phyloP scores from a whole-genome alignment of 2,113 vertebrate species.

The Lipotes vexillifer region DNA sequence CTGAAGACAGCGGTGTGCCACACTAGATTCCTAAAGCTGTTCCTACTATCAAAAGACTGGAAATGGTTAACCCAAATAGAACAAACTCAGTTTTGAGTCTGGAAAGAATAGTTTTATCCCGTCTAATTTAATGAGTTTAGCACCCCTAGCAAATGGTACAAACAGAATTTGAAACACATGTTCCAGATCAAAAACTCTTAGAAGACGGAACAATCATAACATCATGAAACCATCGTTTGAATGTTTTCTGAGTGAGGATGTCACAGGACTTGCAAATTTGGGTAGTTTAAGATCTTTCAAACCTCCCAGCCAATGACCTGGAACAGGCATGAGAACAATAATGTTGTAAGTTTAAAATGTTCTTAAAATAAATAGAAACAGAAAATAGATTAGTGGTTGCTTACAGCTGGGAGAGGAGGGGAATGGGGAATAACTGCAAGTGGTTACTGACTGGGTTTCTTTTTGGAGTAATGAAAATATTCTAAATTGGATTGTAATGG shows the following conservation, averaged over 20 bases:
- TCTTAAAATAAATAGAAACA: slow-evolving; percentile 41
- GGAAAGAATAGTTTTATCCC: slow-evolving; percentile 84
- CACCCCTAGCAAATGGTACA: slow-evolving; percentile 66
- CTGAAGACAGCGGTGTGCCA: slow-evolving; percentile 81
- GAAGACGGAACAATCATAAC: slow-evolving; percentile 92
- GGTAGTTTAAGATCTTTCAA: slow-evolving; percentile 59
- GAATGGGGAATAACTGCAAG: not conserved
- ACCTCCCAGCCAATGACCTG: slow-evolving; percentile 69
- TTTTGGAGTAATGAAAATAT: not conserved
- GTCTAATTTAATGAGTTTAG: slow-evolving; percentile 77
- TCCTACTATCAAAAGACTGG: slow-evolving; percentile 78
- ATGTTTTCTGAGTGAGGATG: slow-evolving; percentile 64
- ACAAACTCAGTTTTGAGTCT: slow-evolving; percentile 81
- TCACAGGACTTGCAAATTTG: slow-evolving; percentile 60
- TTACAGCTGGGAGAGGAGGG: not conserved
- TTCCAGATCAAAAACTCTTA: slow-evolving; percentile 76
- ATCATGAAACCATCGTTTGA: slow-evolving; percentile 76
- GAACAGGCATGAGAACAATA: slow-evolving; percentile 45
- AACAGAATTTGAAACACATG: slow-evolving; percentile 76
- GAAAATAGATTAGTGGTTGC: slow-evolving; percentile 11
- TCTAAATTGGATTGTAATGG: not conserved
- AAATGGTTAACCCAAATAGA: slow-evolving; percentile 83
- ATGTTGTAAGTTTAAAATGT: slow-evolving; percentile 3
- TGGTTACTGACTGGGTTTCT: slow-evolving; percentile 9
- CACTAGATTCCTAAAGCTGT: slow-evolving; percentile 78